Base-by-base conservation (phyloP, 2,888 invertebrate genomes). In the Leptura quadrifasciata region DNA sequence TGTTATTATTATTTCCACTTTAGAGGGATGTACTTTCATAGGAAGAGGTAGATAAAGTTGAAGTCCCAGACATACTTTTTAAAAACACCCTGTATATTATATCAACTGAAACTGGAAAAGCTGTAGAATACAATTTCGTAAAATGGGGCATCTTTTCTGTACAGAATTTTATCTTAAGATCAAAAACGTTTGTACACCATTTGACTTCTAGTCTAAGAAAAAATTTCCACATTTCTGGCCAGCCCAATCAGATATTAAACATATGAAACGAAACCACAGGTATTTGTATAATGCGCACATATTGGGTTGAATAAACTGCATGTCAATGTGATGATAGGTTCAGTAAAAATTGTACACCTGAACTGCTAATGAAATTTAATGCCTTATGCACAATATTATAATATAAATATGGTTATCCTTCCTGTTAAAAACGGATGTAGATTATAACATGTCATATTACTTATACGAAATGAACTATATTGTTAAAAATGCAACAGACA, bases 331-430 rank as follows among this genome's bases (percentile, higher is more conserved):
- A 31, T 6, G 27, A 31, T 31, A 31, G 27, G 27, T 31, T 31
- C 15, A 39, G 39, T 39, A 39, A 15, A 39, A 39, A 39, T 12
- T 39, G 18, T 61, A 31, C 61, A 31, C 61, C 35, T 61, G 61
- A 61, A 61, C 15, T 61, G 60, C n/a, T 10, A 18, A 9, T 17
- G 39, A 35, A 63, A 27, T 18, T 31, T 63, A 63, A 21, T 67
- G 18, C 57, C 15, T 52, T 57, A 57, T 68, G 57, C 68, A 31
- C 68, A 39, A 63, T 57, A 31, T 68, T 68, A 20, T 9, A 57
- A 57, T 68, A 68, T 31, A 10, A 27, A 68, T 68, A 68, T 68
- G 68, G 68, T 20, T 35, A 55, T 55, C 17, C 57, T 68, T 68
- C 68, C 68, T 55, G 68, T 57, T 27, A n/a, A 55, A 31, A 57